Evolutionary conservation across 2,113 vertebrate species (phyloP).

Genomic region (Gallinago paraguaiae): DNA sequence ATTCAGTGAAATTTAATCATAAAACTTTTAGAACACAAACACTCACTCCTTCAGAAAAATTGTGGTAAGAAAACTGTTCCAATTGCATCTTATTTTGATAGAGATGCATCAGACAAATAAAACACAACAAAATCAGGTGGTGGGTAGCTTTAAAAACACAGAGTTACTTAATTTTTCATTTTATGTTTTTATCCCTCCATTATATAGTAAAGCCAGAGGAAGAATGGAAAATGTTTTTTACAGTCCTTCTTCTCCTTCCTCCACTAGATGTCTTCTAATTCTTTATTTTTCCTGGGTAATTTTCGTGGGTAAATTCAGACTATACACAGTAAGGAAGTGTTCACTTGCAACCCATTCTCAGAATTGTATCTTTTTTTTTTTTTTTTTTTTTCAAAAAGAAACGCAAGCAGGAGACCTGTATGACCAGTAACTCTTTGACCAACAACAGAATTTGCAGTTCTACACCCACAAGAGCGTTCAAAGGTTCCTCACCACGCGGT

Average conservation of each 20-base stretch:
- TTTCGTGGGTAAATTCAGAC: neutral
- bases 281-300: neutral
- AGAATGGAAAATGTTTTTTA: neutral
- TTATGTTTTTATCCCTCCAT: neutral
- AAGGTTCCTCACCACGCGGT: fast-evolving
- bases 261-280: neutral
- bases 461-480: neutral
- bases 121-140: neutral
- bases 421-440: neutral
- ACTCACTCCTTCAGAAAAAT: neutral
- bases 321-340: neutral
- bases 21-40: neutral
- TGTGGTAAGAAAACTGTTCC: neutral
- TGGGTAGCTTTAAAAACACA: neutral
- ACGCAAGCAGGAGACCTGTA: neutral
- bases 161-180: neutral
- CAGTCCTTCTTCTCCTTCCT: neutral
- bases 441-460: neutral
- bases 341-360: neutral
- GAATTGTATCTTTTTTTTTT: too few relatives aligned
- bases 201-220: neutral
- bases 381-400: neutral
- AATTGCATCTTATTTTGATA: neutral
- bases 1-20: neutral
- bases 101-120: neutral